These are phyloP conservation scores for Dryomyza anilis DNA, from an alignment of 2,888 invertebrate genomes.

Conservation along the genomic window DNA sequence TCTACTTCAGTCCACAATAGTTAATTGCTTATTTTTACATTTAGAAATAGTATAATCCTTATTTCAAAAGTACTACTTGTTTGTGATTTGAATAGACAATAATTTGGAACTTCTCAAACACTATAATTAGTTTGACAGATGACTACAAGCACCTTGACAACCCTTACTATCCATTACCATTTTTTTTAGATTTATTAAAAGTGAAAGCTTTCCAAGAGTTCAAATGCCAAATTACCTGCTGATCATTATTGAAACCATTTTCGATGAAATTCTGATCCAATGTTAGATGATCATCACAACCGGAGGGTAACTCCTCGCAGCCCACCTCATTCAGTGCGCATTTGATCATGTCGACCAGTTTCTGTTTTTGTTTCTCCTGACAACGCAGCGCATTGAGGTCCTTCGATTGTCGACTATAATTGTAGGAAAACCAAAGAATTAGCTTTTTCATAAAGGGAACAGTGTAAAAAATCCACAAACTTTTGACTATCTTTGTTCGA, in stretches of 20 bases:
- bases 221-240: constrained; percentile 66
- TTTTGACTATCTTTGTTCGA: constrained; percentile 59
- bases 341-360: constrained; percentile 82
- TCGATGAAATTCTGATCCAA: constrained; percentile 69
- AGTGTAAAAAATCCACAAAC: constrained; percentile 39
- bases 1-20: no score
- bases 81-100: no score
- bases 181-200: neutral
- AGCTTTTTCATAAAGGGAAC: neutral
- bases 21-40: no score
- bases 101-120: no score
- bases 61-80: no score
- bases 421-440: no score
- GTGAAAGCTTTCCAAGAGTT: neutral
- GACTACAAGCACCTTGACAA: neutral
- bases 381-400: constrained; percentile 82
- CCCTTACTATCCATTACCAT: neutral
- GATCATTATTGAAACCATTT: constrained; percentile 64
- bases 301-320: constrained; percentile 85
- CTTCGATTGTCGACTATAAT: constrained; percentile 63
- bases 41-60: no score
- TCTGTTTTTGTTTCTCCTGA: constrained; percentile 80
- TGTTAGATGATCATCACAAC: constrained; percentile 73
- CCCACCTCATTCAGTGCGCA: constrained; percentile 85
- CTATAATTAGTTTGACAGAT: no score